Percentiles rank a stretch among this genome's conserved stretches.
phyloP scores from a whole-genome alignment of 2,888 invertebrate species.

The Esperia sulphurella region DNA sequence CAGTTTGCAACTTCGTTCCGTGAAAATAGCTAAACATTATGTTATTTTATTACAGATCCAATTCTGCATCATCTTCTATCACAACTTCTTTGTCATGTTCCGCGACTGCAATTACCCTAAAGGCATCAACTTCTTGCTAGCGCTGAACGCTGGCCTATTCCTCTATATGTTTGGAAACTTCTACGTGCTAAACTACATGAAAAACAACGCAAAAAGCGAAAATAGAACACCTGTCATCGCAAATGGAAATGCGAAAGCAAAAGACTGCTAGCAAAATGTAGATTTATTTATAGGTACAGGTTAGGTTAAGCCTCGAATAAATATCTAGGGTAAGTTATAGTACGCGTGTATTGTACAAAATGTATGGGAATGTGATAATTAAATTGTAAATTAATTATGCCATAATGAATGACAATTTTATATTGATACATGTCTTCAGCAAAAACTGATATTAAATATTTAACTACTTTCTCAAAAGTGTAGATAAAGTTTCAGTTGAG shows the following conservation, averaged over 20 bases:
- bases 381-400: not conserved
- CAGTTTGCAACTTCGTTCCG: too few relatives aligned
- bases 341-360: not conserved
- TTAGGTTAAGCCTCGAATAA: not conserved
- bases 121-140: constrained; percentile 81
- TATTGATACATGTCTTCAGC: too few relatives aligned
- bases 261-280: constrained; percentile 49
- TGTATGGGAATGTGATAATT: not conserved
- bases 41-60: constrained; percentile 78
- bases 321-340: not conserved
- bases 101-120: constrained; percentile 86
- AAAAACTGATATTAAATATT: too few relatives aligned
- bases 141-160: constrained; percentile 84
- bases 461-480: too few relatives aligned
- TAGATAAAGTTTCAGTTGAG: too few relatives aligned
- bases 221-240: not conserved
- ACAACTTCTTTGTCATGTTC: constrained; percentile 82
- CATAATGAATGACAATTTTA: too few relatives aligned
- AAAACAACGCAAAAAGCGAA: constrained; percentile 17
- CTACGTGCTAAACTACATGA: constrained; percentile 83
- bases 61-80: constrained; percentile 86
- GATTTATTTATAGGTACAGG: not conserved
- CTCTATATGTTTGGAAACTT: constrained; percentile 89
- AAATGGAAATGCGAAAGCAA: constrained; percentile 32
- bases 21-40: too few relatives aligned